Evolutionary conservation across 2,888 invertebrate species (phyloP), one percentile per base, ranked within the genome.

Genomic region (Autographa pulchrina): DNA sequence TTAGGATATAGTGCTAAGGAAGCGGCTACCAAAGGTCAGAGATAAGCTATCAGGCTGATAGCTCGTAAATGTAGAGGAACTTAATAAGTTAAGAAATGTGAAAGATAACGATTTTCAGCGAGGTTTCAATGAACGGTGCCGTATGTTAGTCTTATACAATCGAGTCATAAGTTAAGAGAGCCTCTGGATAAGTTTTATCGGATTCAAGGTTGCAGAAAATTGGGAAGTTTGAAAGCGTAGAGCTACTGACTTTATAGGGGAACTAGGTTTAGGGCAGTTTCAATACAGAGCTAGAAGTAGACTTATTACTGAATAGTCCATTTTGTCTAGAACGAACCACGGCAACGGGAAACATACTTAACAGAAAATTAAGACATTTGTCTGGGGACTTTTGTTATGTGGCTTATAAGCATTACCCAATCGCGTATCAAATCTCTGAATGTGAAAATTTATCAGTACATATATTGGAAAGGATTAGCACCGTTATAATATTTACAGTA

Each of bases 11-110:
- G 52, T 54, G 41, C 67, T 41, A 18, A 52, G 70, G 35, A 14
- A 32, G 59, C 31, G 63, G 58, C 63, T 38, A 43, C 32, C 58
- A 65, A 72, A 80, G 65, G 81, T 59, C 58, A 54, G 9, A 68
- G 81, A 81, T 80, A 54, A 70, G 41, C 68, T 81, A 78, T 81
- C 81, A 9, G 13, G 11, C 9, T 65, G 77, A 78, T 81, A 78
- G 66, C 25, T 32, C 41, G 65, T 61, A 72, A 65, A 71, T 80
- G 64, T 61, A 32, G 52, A 11, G 61, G 64, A 70, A 66, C 64
- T 43, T 60, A 7, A 31, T 11, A 48, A 25, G 54, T 25, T 25
- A 13, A 25, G 54, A 13, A 56, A 20, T 56, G 11, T 65, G 6
- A 48, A 56, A 65, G 35, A 41, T 66, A 66, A 80, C 31, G 20